Percentiles rank a stretch among this genome's conserved stretches.
phyloP scores from a whole-genome alignment of 2,888 invertebrate species.

The Germaria angustata region DNA sequence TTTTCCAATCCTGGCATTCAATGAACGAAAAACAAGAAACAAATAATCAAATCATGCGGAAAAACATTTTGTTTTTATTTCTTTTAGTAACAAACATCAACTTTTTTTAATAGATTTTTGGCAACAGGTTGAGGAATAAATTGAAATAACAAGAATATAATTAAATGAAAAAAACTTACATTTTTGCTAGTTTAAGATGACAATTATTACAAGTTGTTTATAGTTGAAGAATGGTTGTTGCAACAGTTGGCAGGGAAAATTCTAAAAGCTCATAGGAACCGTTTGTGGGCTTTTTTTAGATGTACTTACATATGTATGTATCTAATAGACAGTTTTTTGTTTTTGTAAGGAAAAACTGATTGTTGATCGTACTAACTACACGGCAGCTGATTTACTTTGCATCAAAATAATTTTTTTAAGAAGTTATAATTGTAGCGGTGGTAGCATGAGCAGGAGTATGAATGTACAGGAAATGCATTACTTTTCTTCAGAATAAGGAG shows the following conservation, averaged over 20 bases:
- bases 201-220: constrained; percentile 58
- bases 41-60: constrained; percentile 56
- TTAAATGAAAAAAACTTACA: constrained; percentile 58
- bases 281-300: constrained; percentile 14
- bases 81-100: constrained; percentile 38
- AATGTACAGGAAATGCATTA: constrained; percentile 58
- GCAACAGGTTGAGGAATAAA: constrained; percentile 61
- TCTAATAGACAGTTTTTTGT: background rate
- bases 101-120: constrained; percentile 57
- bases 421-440: constrained; percentile 6
- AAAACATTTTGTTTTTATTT: constrained; percentile 26
- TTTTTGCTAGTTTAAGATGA: constrained; percentile 55
- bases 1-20: constrained; percentile 14
- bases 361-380: background rate
- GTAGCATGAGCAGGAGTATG: background rate
- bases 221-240: constrained; percentile 28
- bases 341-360: background rate
- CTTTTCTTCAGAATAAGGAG: constrained; percentile 52
- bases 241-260: constrained; percentile 36
- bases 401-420: background rate
- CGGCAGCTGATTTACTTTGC: constrained; percentile 10
- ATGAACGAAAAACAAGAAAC: constrained; percentile 13
- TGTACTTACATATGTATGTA: no score
- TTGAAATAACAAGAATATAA: background rate
- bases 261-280: constrained; percentile 23